A percentile compares a stretch with the other conserved stretches of the same genome.
phyloP scores from a whole-genome alignment of 2,113 vertebrate species.

The Chlorodrepanis virens region DNA sequence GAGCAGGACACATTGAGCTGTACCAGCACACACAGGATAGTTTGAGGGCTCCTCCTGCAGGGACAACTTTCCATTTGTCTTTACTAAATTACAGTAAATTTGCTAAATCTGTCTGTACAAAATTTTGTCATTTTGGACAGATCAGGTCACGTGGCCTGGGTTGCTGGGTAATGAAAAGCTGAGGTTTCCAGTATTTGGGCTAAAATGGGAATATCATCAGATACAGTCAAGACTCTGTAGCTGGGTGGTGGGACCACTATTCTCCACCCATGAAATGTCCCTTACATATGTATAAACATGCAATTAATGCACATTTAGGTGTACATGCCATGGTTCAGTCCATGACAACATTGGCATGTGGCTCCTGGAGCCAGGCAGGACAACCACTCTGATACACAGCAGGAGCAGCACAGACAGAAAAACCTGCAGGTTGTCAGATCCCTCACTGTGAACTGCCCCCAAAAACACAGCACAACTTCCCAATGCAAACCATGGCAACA shows the following conservation, averaged over 20 bases:
- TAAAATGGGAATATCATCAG: background rate
- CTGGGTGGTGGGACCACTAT: background rate
- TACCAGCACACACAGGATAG: background rate
- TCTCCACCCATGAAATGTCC: background rate
- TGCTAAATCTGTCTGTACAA: too few species aligned
- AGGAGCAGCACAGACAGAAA: background rate
- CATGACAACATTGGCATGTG: background rate
- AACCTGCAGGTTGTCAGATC: background rate
- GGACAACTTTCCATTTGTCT: background rate
- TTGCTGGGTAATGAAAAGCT: background rate
- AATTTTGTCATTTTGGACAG: background rate
- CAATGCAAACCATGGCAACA: background rate
- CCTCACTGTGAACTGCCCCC: background rate
- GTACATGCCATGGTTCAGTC: background rate
- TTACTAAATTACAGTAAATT: background rate
- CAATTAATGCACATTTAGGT: background rate
- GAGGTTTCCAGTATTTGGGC: background rate
- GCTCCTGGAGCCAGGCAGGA: background rate
- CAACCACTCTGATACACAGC: background rate
- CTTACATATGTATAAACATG: background rate
- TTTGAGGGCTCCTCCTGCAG: background rate
- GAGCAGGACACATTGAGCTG: fast-evolving
- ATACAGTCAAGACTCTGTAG: background rate
- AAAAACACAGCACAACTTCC: background rate
- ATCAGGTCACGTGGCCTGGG: background rate